Conservation (phyloP, 2,797 vertebrate species). For the Oryzias dopingdopingensis region DNA sequence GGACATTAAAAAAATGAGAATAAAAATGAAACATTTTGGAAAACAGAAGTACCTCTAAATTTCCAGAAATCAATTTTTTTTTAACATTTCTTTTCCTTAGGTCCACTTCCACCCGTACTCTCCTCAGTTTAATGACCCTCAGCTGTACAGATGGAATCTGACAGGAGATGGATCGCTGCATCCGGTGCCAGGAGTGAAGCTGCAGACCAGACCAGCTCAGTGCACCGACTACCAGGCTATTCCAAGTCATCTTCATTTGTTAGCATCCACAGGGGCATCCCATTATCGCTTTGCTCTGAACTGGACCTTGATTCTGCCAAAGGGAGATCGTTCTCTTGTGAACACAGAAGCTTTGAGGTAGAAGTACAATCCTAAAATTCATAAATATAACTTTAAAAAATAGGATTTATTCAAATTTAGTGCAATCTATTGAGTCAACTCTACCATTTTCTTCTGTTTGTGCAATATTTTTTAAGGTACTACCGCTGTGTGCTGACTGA, state of each 20-base stretch:
- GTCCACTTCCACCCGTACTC: slow-evolving; percentile 85
- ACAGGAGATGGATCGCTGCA: slow-evolving; percentile 84
- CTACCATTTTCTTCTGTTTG: too few relatives aligned
- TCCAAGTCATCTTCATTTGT: slow-evolving; percentile 79
- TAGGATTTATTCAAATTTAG: neutral
- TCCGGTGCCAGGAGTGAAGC: slow-evolving; percentile 80
- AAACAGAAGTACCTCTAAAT: too few relatives aligned
- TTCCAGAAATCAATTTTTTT: neutral
- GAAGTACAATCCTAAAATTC: slow-evolving; percentile 3
- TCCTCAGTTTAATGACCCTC: slow-evolving; percentile 89
- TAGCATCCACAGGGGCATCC: slow-evolving; percentile 82
- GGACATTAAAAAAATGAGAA: too few relatives aligned
- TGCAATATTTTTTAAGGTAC: slow-evolving; percentile 67
- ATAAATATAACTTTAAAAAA: neutral
- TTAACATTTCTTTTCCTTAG: slow-evolving; percentile 67
- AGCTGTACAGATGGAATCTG: slow-evolving; percentile 91
- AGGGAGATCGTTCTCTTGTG: slow-evolving; percentile 76
- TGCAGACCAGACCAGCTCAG: slow-evolving; percentile 82
- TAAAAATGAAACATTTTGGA: too few relatives aligned
- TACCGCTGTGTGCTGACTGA: slow-evolving; percentile 88
- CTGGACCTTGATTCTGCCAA: slow-evolving; percentile 90
- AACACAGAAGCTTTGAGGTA: slow-evolving; percentile 83
- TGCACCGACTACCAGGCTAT: slow-evolving; percentile 91
- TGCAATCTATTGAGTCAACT: neutral
- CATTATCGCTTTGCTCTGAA: slow-evolving; percentile 92